phyloP scores from a whole-genome alignment of 2,888 invertebrate genomes.

The Eilema griseolum region DNA sequence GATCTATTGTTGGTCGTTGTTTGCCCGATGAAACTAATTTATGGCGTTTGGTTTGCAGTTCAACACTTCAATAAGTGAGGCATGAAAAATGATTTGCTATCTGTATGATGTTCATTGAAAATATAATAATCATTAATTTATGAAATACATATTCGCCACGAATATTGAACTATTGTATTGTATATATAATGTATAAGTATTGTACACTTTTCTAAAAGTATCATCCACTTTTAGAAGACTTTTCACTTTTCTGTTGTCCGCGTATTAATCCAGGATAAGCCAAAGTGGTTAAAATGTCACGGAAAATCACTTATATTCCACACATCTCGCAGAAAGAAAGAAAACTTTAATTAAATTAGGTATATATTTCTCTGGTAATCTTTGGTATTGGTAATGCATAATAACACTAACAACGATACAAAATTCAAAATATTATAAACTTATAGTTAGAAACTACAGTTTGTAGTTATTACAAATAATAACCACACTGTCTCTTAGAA shows the following conservation, averaged over 20 bases:
- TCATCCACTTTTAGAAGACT: background rate
- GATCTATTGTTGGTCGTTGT: slow-evolving; percentile 21
- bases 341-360: too few relatives aligned
- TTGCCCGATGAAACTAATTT: slow-evolving; percentile 3
- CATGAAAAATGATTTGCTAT: background rate
- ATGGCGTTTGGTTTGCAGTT: background rate
- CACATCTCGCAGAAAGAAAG: too few relatives aligned
- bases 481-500: background rate
- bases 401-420: too few relatives aligned
- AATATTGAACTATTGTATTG: background rate
- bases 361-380: too few relatives aligned
- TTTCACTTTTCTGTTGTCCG: too few relatives aligned
- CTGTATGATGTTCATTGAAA: background rate
- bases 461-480: background rate
- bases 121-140: background rate
- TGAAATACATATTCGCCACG: background rate
- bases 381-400: too few relatives aligned
- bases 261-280: background rate
- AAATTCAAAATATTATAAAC: too few relatives aligned
- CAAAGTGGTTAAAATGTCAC: background rate
- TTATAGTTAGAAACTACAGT: too few relatives aligned
- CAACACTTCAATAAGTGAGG: background rate
- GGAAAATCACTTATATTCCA: too few relatives aligned
- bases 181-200: too few relatives aligned
- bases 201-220: too few relatives aligned